Evolutionary conservation across 2,113 vertebrate genomes (phyloP), one percentile per base, ranked within the genome.

Genomic region (Varanus salvator): DNA sequence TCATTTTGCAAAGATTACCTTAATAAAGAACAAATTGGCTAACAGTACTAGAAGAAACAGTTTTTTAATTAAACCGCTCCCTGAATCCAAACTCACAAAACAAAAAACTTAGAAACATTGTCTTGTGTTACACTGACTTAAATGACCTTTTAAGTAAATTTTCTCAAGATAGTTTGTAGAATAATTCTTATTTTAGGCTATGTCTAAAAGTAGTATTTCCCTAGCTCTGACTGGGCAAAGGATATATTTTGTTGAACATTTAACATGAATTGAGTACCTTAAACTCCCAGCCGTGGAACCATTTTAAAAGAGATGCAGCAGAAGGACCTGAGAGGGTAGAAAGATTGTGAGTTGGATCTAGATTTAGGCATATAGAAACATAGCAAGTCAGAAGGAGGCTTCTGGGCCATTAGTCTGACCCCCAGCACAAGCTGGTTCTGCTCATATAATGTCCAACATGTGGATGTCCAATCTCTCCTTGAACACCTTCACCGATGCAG

Each of bases 21-120:
- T 95, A 93, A 93, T 93, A 66, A 88, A 87, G 86, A 92, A 31
- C 89, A 92, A 92, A 77, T 88, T 92, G 68, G 15, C 89, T 87
- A 57, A 44, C 76, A 84, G 50, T 38, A 90, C 80, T 72, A 84
- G 68, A 86, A 93, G 31, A 44, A 76, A 85, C 25, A 12, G 27
- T 4, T 23, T 25, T 21, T 57, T 14, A 57, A 17, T 77, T 90
- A 6, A 87, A 94, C 60, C 60, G 4, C 2, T 1, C 60, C 60
- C 15, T 3, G 12, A 60, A 8, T 15, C 57, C 57, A 64, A 7
- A 54, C 54, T 7, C 54, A 54, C 54, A 54, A 54, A 85, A 91
- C 8, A 66, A 68, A 84, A 93, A 48, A 2, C 8, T 31, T 7
- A 86, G 3, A 83, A n/a, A 90, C 87, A 90, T 60, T 4, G 29